Conservation (phyloP, 2,797 vertebrate species). For the Alcedo atthis region DNA sequence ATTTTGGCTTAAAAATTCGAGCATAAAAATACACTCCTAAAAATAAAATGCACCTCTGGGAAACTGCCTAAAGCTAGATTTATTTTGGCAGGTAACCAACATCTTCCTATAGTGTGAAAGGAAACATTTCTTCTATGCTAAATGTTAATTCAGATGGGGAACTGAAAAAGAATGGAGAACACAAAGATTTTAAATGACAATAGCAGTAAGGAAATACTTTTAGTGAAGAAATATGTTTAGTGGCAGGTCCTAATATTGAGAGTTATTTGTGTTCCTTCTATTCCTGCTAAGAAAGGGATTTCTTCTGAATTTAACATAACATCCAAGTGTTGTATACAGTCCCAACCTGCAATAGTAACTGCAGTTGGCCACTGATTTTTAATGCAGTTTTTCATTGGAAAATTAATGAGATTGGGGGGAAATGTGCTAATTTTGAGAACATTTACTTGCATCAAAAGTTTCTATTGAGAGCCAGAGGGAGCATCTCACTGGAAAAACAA, state of each 20-base stretch:
- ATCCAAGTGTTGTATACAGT: neutral
- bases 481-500: neutral
- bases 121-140: neutral
- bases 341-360: neutral
- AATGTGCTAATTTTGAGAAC: neutral
- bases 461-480: neutral
- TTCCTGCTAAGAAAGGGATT: neutral
- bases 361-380: neutral
- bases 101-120: neutral
- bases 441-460: neutral
- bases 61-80: constrained; percentile 10
- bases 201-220: neutral
- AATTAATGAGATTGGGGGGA: neutral
- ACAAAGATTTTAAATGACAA: neutral
- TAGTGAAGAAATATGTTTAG: neutral
- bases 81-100: neutral
- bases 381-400: neutral
- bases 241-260: neutral
- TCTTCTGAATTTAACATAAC: neutral
- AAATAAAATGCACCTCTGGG: neutral
- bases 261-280: neutral
- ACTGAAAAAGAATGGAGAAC: neutral
- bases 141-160: neutral
- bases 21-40: neutral
- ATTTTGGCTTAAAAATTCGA: constrained; percentile 10